These are phyloP conservation scores for Amphimallon solstitiale DNA, from an alignment of 2,888 invertebrate species.

Conservation along the genomic window DNA sequence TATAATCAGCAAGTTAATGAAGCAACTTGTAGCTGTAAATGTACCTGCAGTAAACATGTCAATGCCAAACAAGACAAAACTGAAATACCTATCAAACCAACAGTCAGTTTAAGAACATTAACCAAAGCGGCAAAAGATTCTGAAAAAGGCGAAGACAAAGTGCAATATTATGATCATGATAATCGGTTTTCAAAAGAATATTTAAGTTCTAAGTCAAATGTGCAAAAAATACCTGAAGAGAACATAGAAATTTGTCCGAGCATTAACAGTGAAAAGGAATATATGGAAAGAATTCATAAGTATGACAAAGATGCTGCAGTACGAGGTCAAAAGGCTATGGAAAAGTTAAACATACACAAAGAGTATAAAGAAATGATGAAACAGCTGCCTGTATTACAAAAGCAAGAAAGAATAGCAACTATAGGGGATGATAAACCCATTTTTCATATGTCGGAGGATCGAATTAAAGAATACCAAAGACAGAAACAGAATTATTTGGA, in stretches of 20 bases:
- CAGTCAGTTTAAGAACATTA: constrained; percentile 41
- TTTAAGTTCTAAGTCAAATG: constrained; percentile 51
- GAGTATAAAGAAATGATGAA: constrained; percentile 66
- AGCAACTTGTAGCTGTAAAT: background rate
- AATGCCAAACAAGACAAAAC: background rate
- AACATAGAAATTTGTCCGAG: constrained; percentile 51
- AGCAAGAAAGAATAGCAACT: constrained; percentile 55
- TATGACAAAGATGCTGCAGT: constrained; percentile 56
- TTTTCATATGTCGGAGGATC: constrained; percentile 62
- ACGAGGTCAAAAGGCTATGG: constrained; percentile 65
- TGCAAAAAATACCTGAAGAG: constrained; percentile 57
- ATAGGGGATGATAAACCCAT: constrained; percentile 57
- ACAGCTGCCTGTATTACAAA: constrained; percentile 61
- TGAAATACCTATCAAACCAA: constrained; percentile 48
- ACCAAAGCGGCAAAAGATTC: background rate
- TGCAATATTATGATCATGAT: constrained; percentile 65
- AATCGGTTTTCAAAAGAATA: constrained; percentile 63
- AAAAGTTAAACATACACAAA: constrained; percentile 64
- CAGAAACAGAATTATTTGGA: constrained; percentile 66
- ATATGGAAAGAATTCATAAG: constrained; percentile 51
- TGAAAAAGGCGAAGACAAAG: constrained; percentile 46
- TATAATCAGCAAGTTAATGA: background rate
- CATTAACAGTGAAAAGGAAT: constrained; percentile 51
- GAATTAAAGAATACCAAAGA: constrained; percentile 61
- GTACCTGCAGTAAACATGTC: background rate